phyloP scores from a whole-genome alignment of 2,888 invertebrate genomes.

The Eristalinus aeneus region DNA sequence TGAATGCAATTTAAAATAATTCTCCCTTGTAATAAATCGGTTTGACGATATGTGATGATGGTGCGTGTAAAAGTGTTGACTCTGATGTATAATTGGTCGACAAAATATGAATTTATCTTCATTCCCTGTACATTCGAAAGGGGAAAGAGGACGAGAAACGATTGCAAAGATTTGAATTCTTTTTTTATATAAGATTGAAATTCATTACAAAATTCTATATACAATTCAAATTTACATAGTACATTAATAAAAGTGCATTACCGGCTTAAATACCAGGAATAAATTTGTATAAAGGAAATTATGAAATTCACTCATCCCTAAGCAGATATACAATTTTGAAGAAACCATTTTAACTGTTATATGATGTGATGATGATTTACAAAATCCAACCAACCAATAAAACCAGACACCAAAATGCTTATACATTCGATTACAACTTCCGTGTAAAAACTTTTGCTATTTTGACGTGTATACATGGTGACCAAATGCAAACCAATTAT shows the following conservation, averaged over 20 bases:
- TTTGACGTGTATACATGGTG: too few species aligned
- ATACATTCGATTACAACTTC: too few species aligned
- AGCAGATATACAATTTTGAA: background rate
- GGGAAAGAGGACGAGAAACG: background rate
- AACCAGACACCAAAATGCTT: too few species aligned
- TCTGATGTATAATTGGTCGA: constrained; percentile 31
- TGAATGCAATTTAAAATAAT: constrained; percentile 1
- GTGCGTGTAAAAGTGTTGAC: background rate
- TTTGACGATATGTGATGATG: constrained; percentile 52
- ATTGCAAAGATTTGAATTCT: background rate
- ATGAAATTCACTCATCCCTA: background rate
- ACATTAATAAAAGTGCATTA: constrained; percentile 79
- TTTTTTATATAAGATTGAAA: constrained; percentile 30
- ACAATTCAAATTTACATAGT: constrained; percentile 73
- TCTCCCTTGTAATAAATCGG: background rate
- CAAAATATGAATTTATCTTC: constrained; percentile 18
- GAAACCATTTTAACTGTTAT: constrained; percentile 7
- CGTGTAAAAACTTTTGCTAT: too few species aligned
- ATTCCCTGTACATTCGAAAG: background rate
- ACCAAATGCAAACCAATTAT: too few species aligned
- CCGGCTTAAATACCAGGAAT: constrained; percentile 76
- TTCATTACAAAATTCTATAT: constrained; percentile 43
- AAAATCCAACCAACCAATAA: too few species aligned
- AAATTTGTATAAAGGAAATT: constrained; percentile 26
- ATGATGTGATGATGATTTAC: constrained; percentile 16